phyloP scores from a whole-genome alignment of 2,797 vertebrate genomes.

The Glossophaga mutica region DNA sequence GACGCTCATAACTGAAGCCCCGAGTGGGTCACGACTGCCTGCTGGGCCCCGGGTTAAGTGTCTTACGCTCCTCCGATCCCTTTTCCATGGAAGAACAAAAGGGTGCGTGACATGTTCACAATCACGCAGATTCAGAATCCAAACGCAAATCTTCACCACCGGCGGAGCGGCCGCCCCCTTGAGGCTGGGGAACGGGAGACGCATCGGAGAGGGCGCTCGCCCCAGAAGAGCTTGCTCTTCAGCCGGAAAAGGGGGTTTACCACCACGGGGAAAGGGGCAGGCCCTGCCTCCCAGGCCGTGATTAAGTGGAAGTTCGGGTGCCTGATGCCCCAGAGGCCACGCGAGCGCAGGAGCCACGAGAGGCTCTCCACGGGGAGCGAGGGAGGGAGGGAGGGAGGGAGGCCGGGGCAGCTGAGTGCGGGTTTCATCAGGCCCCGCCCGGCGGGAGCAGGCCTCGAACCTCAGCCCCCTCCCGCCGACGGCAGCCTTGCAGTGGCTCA shows the following conservation, averaged over 20 bases:
- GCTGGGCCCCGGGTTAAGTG: background rate
- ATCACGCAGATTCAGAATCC: background rate
- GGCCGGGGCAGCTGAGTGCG: background rate
- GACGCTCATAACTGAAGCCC: background rate
- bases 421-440: background rate
- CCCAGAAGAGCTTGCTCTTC: background rate
- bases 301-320: background rate
- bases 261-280: background rate
- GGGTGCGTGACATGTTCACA: background rate
- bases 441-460: no score
- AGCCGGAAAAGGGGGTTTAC: background rate
- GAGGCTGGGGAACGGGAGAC: background rate
- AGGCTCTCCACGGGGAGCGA: background rate
- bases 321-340: background rate
- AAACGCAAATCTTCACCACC: background rate
- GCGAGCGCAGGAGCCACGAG: background rate
- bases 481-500: background rate
- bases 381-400: background rate
- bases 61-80: background rate
- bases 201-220: background rate
- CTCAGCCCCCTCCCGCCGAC: no score
- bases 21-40: background rate
- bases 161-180: background rate
- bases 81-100: background rate
- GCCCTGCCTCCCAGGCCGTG: background rate